These are phyloP conservation scores for Brotula barbata DNA, from an alignment of 2,797 vertebrate genomes.

Conservation along the genomic window DNA sequence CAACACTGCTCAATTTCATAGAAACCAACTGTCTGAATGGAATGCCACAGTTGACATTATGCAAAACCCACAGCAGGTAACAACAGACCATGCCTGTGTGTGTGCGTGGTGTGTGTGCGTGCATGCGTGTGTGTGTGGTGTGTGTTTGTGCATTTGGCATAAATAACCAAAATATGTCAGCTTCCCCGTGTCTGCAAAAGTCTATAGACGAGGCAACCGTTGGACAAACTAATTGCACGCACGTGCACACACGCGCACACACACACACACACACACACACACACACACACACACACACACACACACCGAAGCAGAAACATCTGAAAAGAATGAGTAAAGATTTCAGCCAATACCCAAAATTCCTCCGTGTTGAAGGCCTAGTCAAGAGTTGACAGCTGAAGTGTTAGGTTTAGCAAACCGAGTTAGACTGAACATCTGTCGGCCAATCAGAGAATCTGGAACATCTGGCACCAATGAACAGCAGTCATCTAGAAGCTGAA, in stretches of 20 bases:
- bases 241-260: background rate
- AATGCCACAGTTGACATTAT: conserved; percentile 49
- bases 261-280: conserved; percentile 24
- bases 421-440: conserved; percentile 63
- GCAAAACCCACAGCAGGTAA: conserved; percentile 38
- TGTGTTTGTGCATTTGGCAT: conserved; percentile 20
- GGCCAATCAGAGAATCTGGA: conserved; percentile 64
- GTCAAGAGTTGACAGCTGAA: conserved; percentile 34
- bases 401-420: conserved; percentile 52
- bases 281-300: conserved; percentile 4
- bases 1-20: conserved; percentile 11
- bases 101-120: conserved; percentile 3
- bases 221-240: conserved; percentile 5
- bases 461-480: conserved; percentile 68
- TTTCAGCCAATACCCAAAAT: conserved; percentile 45
- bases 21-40: conserved; percentile 31
- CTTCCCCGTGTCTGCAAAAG: conserved; percentile 18
- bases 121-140: conserved; percentile 2
- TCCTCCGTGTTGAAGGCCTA: conserved; percentile 19
- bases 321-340: conserved; percentile 39
- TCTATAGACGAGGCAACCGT: conserved; percentile 2
- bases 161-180: conserved; percentile 14
- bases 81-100: conserved; percentile 8
- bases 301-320: conserved; percentile 36
- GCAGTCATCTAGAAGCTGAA: conserved; percentile 47